A percentile compares a stretch with the other conserved stretches of the same genome.
These are phyloP conservation scores for Leptobrachium ailaonicum DNA, from an alignment of 2,113 vertebrate genomes.

Conservation along the genomic window DNA sequence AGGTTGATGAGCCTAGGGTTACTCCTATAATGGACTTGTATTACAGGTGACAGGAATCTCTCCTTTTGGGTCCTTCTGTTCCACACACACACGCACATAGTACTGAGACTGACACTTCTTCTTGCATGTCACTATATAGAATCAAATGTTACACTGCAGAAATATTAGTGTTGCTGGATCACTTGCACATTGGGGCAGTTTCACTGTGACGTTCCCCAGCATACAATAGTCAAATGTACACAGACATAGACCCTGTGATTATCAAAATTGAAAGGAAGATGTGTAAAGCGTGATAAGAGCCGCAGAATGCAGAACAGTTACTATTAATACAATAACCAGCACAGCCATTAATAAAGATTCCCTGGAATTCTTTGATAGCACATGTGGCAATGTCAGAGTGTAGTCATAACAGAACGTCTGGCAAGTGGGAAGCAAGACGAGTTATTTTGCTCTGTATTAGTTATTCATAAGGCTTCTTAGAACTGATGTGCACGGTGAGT, in stretches of 20 bases:
- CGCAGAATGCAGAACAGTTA: not conserved
- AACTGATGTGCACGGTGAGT: not conserved
- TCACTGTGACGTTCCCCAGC: not conserved
- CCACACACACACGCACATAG: no score
- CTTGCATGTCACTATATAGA: no score
- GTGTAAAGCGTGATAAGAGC: not conserved
- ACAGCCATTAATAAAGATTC: not conserved
- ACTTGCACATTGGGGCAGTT: no score
- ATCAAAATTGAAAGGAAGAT: not conserved
- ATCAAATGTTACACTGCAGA: no score
- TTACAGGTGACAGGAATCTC: no score
- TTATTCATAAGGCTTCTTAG: not conserved
- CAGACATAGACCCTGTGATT: not conserved
- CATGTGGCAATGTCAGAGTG: not conserved
- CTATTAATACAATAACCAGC: slow-evolving; percentile 22
- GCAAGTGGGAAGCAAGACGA: not conserved
- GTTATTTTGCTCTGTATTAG: not conserved
- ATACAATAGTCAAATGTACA: not conserved
- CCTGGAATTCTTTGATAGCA: not conserved
- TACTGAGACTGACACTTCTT: no score
- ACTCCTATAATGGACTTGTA: no score
- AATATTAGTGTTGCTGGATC: no score
- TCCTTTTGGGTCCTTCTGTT: no score
- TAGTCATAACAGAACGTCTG: not conserved
- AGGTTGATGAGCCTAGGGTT: no score